Conservation (phyloP, 2,797 vertebrate genomes). For the Argyrosomus regius region DNA sequence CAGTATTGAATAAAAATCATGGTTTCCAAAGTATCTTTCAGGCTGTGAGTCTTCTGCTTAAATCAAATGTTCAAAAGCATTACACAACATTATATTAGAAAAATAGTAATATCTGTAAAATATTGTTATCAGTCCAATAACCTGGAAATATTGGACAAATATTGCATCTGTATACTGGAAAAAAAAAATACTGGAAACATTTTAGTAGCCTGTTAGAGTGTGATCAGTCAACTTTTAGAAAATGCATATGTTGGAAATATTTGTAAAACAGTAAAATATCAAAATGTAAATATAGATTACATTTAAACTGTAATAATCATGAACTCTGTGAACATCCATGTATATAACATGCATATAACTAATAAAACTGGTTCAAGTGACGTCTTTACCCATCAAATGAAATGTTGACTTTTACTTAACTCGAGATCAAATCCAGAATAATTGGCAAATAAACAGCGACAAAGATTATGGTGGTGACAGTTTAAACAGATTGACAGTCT, state of each 20-base stretch:
- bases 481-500: not conserved
- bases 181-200: not conserved
- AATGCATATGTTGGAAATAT: not conserved
- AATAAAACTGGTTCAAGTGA: not conserved
- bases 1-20: constrained; percentile 78
- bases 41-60: constrained; percentile 23
- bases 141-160: no score
- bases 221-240: not conserved
- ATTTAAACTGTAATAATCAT: not conserved
- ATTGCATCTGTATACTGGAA: not conserved
- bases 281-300: not conserved
- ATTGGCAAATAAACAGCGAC: not conserved
- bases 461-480: not conserved
- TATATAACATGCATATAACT: not conserved
- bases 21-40: constrained; percentile 51
- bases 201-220: not conserved
- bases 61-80: not conserved
- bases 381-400: not conserved
- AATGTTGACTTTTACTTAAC: not conserved
- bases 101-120: not conserved
- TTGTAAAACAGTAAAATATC: not conserved
- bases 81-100: not conserved
- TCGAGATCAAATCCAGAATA: no score
- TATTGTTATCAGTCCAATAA: no score
- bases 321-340: no score